A percentile compares a stretch with the other conserved stretches of the same genome.
These are phyloP conservation scores for Paradisaea rubra DNA, from an alignment of 2,113 vertebrate genomes.

Conservation along the genomic window DNA sequence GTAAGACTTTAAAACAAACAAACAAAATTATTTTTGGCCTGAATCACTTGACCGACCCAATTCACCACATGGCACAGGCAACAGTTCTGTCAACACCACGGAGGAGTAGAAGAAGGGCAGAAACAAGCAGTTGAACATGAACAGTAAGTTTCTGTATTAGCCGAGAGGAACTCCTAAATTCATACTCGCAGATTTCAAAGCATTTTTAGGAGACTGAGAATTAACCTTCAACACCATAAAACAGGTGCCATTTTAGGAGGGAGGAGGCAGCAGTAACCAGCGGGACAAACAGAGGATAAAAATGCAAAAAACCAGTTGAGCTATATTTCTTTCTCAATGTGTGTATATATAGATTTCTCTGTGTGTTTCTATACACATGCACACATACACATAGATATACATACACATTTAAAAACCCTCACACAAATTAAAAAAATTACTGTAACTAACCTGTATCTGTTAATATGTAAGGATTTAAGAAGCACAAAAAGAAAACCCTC, in stretches of 20 bases:
- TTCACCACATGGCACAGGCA: not conserved
- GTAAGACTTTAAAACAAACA: not conserved
- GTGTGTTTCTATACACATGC: fast-evolving
- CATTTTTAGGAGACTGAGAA: not conserved
- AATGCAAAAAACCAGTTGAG: fast-evolving
- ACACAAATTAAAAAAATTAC: not conserved
- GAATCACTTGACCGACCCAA: not conserved
- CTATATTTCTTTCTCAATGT: fast-evolving
- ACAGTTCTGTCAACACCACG: not conserved
- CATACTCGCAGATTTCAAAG: not conserved
- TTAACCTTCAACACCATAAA: not conserved
- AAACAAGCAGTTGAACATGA: not conserved
- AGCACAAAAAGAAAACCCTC: not conserved
- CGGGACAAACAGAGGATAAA: not conserved
- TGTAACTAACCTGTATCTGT: fast-evolving
- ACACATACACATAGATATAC: fast-evolving
- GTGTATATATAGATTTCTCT: fast-evolving
- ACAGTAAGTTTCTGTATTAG: not conserved
- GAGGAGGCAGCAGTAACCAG: not conserved
- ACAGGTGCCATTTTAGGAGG: not conserved
- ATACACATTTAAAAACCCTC: fast-evolving
- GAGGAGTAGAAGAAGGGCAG: not conserved
- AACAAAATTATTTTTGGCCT: not conserved
- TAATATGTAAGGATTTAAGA: not conserved
- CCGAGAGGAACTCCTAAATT: not conserved